Evolutionary conservation across 2,113 vertebrate species (phyloP), one percentile per base, ranked within the genome.

Genomic region (Thunnus thynnus): DNA sequence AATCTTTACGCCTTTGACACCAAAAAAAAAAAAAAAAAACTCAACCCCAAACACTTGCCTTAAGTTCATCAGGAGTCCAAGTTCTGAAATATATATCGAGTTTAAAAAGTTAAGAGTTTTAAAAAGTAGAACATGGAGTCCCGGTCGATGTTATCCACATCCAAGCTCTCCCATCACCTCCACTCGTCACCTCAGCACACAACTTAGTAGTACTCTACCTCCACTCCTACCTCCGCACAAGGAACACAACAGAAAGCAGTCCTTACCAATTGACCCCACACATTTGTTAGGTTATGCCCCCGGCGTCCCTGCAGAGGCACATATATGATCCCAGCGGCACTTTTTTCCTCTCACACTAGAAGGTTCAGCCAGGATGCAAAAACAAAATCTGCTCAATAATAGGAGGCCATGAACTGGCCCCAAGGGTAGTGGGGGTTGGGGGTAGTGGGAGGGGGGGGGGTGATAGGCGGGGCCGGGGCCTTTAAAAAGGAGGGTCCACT

Each of bases 221-320:
- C 67, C 64, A 20, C 61, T 60, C 55, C 72, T 73, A 78, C 56
- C 55, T 73, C 63, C 22, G 68, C 65, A 87, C 76, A 83, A 89
- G 60, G 32, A 81, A 78, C 73, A 76, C 66, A 60, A 88, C 51
- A 76, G 76, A 91, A 72, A 85, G 54, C 56, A 55, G 68, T 88
- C 73, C 95, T 95, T 95, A 96, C 95, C 95, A 96, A 78, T 94
- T 96, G 91, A 95, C 94, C 89, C 95, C 95, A 85, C 95, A 96
- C 95, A 95, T 95, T 94, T 95, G 94, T 95, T 92, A 95, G 89
- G 85, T 94, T 94, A 88, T 95, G 91, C 90, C 93, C 91, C 89
- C 87, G 71, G 78, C 83, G 86, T 90, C 86, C 89, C 87, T 81
- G 91, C 90, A 85, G 82, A 91, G 92, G 83, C 87, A 82, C 93